Evolutionary conservation across 2,888 invertebrate species (phyloP), one percentile per base, ranked within the genome.

Genomic region (Acronicta leporina): DNA sequence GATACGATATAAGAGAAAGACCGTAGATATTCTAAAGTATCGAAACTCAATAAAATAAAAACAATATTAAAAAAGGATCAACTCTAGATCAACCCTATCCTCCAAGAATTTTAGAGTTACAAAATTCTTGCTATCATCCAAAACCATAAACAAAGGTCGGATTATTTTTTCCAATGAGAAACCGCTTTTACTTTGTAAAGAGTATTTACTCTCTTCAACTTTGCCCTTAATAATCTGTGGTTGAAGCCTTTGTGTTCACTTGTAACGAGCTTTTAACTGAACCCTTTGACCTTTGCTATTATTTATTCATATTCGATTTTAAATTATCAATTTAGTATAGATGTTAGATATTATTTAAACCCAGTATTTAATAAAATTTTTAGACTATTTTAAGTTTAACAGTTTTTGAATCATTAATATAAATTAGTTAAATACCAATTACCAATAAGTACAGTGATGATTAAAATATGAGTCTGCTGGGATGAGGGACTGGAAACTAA

Each of bases 181-280:
- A 10, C 16, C 44, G 45, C 44, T 62, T 62, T 58, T 25, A 25
- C 38, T 42, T 54, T 33, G 20, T 33, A 56, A 60, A 9, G 20
- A 61, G 47, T 57, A 57, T 51, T 52, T 54, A 48, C 41, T 59
- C 52, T 13, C n/a, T 51, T 8, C 38, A 42, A 16, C 40, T 40
- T 45, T 35, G 27, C 11, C 27, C 38, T 57, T 45, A 16, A 49
- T 68, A 57, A 61, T 68, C 54, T 68, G 50, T 63, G 50, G 63
- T 38, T 25, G 27, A 51, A 64, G 11, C 30, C 40, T 64, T 47
- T 54, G 44, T 10, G 11, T 35, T 14, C 14, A 20, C 33, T 63
- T 63, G 56, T 52, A 62, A 50, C 25, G 35, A 8, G 20, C 20
- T 20, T 20, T 4, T 20, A 20, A 3, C 20, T 20, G 20, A 13